These are phyloP conservation scores for Aethina tumida DNA, from an alignment of 1,140 invertebrate species.

Conservation along the genomic window DNA sequence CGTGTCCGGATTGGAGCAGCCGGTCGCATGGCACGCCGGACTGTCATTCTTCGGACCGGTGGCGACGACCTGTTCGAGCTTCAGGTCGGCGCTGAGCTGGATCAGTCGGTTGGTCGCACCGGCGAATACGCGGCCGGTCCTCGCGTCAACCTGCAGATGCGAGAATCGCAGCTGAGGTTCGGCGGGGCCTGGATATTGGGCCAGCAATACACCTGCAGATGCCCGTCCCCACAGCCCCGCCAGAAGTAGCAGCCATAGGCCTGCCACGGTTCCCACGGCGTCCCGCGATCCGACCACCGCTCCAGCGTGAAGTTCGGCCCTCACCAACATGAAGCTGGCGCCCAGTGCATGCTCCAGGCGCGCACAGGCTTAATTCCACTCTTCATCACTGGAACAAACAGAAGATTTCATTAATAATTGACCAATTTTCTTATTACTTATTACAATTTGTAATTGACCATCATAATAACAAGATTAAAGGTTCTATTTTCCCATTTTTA, in stretches of 20 bases:
- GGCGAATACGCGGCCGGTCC: slow-evolving; percentile 51
- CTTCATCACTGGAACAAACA: slow-evolving; percentile 29
- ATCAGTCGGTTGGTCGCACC: slow-evolving; percentile 77
- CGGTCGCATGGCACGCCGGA: slow-evolving; percentile 76
- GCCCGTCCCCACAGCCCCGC: slow-evolving; percentile 25
- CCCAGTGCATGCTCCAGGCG: slow-evolving; percentile 23
- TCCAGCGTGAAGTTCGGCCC: slow-evolving; percentile 23
- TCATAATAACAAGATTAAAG: no score
- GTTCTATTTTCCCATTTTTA: no score
- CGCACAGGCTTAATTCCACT: slow-evolving; percentile 17
- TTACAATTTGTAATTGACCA: neutral
- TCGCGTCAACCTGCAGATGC: slow-evolving; percentile 53
- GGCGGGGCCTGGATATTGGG: slow-evolving; percentile 37
- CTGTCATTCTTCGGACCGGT: slow-evolving; percentile 73
- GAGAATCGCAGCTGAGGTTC: slow-evolving; percentile 39
- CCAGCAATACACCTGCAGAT: slow-evolving; percentile 26
- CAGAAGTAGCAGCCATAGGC: slow-evolving; percentile 28
- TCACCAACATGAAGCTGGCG: slow-evolving; percentile 30
- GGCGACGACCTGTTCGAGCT: slow-evolving; percentile 53
- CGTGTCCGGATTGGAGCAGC: slow-evolving; percentile 58
- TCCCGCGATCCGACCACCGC: slow-evolving; percentile 21
- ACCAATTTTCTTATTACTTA: neutral
- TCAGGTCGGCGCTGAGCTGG: slow-evolving; percentile 65
- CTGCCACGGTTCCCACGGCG: slow-evolving; percentile 24
- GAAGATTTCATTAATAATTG: neutral